Evolutionary conservation across 2,113 vertebrate species (phyloP).

Genomic region (Pterocles orientalis): DNA sequence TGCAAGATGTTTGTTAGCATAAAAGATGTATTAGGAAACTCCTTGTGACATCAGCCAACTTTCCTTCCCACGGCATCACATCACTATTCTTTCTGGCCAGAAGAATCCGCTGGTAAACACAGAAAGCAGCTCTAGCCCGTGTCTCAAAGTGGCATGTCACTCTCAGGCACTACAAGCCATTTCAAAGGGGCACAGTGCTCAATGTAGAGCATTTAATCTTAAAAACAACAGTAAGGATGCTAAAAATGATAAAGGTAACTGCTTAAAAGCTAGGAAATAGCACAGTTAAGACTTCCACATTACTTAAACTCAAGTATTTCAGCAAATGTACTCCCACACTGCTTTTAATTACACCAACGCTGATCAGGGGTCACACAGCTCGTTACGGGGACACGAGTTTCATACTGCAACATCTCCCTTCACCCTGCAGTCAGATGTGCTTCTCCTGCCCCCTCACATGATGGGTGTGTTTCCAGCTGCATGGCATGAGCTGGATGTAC

Average conservation of each 20-base stretch:
- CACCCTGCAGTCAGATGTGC: rapidly evolving
- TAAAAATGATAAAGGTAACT: background rate
- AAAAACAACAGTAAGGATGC: background rate
- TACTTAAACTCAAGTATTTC: background rate
- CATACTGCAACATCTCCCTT: background rate
- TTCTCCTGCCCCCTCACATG: background rate
- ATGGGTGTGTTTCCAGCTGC: background rate
- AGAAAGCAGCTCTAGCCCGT: background rate
- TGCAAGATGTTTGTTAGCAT: background rate
- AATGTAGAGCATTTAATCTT: background rate
- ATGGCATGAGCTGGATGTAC: background rate
- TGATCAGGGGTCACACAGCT: background rate
- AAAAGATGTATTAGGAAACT: background rate
- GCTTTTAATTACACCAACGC: background rate
- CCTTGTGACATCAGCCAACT: background rate
- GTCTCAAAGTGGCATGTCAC: background rate
- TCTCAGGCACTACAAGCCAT: background rate
- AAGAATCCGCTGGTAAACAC: background rate
- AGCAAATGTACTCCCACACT: background rate
- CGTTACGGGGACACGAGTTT: background rate
- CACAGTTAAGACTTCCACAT: background rate
- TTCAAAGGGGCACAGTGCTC: background rate
- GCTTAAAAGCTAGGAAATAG: background rate
- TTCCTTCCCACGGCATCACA: background rate
- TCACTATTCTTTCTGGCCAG: background rate